Percentiles rank a stretch among this genome's conserved stretches.
phyloP scores from a whole-genome alignment of 2,113 vertebrate genomes.

The Eurypyga helias region DNA sequence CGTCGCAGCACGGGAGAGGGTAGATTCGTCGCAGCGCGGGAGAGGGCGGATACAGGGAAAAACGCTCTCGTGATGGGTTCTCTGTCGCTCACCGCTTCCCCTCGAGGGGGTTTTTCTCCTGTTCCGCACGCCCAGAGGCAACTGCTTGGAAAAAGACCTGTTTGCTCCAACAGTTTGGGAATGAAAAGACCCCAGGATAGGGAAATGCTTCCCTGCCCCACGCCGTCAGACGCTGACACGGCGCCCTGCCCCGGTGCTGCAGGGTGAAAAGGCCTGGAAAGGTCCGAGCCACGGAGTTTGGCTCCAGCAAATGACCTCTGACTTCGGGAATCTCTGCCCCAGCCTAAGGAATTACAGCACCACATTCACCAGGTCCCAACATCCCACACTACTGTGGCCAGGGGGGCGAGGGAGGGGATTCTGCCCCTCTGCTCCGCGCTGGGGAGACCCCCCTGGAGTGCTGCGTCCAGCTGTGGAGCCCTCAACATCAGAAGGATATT shows the following conservation, averaged over 20 bases:
- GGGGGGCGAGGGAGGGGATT: too few relatives aligned
- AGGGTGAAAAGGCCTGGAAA: background rate
- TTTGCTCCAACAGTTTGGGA: background rate
- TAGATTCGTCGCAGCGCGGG: fast-evolving
- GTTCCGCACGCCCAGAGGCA: fast-evolving
- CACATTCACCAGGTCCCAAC: too few relatives aligned
- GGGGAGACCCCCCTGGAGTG: too few relatives aligned
- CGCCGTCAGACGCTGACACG: fast-evolving
- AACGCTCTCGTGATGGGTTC: fast-evolving
- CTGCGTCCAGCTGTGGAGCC: too few relatives aligned
- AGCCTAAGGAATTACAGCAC: background rate
- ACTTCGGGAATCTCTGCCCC: background rate
- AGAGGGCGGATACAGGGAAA: fast-evolving
- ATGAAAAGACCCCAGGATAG: fast-evolving
- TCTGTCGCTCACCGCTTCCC: fast-evolving
- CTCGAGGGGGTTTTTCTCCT: background rate
- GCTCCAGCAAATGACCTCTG: background rate
- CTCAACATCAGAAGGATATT: too few relatives aligned
- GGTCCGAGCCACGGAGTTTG: fast-evolving
- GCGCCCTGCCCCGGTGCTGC: fast-evolving
- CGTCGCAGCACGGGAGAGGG: fast-evolving
- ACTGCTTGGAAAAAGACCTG: background rate
- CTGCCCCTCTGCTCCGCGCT: too few relatives aligned
- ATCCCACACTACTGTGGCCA: too few relatives aligned
- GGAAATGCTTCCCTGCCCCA: background rate